A percentile compares a stretch with the other conserved stretches of the same genome.
Evolutionary conservation across 2,113 vertebrate species (phyloP).

Genomic region (Ceyx margarethae): DNA sequence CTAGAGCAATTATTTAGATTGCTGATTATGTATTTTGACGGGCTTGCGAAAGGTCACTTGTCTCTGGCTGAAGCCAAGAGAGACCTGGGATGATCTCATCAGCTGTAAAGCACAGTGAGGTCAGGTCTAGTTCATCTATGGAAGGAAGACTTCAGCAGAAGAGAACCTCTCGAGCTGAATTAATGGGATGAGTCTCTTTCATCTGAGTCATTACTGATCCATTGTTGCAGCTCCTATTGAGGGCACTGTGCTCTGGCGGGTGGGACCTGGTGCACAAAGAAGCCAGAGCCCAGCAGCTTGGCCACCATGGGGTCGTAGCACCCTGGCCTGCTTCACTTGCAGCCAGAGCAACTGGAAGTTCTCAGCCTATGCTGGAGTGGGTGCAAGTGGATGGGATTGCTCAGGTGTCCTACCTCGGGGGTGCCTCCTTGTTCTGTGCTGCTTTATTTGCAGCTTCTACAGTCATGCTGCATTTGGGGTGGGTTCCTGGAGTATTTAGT

Average conservation of each 20-base stretch:
- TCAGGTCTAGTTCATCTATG: neutral
- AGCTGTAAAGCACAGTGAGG: slow-evolving; percentile 17
- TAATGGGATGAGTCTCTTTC: neutral
- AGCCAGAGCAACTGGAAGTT: neutral
- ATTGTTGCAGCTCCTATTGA: neutral
- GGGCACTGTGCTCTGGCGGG: neutral
- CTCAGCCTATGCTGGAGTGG: neutral
- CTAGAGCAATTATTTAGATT: slow-evolving; percentile 54
- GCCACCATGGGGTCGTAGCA: neutral
- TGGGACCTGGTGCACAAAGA: neutral
- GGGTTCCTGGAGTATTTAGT: neutral
- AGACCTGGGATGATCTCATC: slow-evolving; percentile 51
- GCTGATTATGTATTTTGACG: neutral
- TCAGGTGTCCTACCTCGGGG: rapidly evolving
- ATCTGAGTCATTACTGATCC: slow-evolving; percentile 3
- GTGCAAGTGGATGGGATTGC: neutral
- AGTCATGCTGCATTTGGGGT: neutral
- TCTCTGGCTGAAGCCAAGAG: neutral
- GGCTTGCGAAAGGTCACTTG: slow-evolving; percentile 8
- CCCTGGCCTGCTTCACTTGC: neutral
- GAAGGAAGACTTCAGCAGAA: neutral
- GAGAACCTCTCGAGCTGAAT: neutral
- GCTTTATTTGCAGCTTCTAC: neutral
- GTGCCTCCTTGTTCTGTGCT: neutral
- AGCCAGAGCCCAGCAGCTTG: rapidly evolving